phyloP scores from a whole-genome alignment of 2,797 vertebrate species.

The Myripristis jacobus region DNA sequence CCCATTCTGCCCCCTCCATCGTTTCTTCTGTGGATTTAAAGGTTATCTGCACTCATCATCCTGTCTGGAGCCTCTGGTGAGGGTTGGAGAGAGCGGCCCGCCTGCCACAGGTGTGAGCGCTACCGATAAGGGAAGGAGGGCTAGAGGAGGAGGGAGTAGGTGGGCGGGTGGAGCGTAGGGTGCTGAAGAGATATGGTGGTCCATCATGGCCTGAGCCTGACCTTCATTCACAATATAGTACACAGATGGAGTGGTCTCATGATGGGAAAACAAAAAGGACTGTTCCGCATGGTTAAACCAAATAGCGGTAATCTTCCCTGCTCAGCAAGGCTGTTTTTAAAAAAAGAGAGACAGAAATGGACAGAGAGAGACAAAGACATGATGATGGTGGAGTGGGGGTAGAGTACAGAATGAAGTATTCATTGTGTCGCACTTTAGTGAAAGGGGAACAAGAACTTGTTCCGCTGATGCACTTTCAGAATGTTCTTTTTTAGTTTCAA shows the following conservation, averaged over 20 bases:
- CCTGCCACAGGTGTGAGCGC: constrained; percentile 78
- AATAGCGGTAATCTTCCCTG: constrained; percentile 39
- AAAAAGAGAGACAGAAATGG: constrained; percentile 4
- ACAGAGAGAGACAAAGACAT: constrained; percentile 13
- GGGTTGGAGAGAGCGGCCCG: constrained; percentile 54
- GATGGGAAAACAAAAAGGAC: constrained; percentile 45
- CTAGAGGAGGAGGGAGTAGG: constrained; percentile 33
- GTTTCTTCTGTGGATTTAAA: constrained; percentile 74
- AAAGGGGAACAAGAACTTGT: constrained; percentile 42
- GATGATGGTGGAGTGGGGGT: neutral
- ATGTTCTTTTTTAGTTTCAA: constrained; percentile 39
- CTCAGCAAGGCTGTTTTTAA: constrained; percentile 24
- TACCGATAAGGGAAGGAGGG: constrained; percentile 71
- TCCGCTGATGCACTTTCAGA: constrained; percentile 4
- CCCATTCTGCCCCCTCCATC: constrained; percentile 31
- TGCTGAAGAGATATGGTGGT: constrained; percentile 62
- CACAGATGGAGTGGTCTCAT: constrained; percentile 35
- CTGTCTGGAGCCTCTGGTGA: constrained; percentile 74
- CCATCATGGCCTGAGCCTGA: constrained; percentile 43
- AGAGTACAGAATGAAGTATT: constrained; percentile 53
- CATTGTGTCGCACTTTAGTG: constrained; percentile 44
- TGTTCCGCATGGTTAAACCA: constrained; percentile 39
- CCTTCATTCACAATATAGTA: constrained; percentile 63
- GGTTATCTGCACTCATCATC: constrained; percentile 80
- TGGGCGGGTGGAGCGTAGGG: constrained; percentile 20